A percentile compares a stretch with the other conserved stretches of the same genome.
Conservation (phyloP, 2,888 invertebrate genomes). For the Trachelus troglodyta region DNA sequence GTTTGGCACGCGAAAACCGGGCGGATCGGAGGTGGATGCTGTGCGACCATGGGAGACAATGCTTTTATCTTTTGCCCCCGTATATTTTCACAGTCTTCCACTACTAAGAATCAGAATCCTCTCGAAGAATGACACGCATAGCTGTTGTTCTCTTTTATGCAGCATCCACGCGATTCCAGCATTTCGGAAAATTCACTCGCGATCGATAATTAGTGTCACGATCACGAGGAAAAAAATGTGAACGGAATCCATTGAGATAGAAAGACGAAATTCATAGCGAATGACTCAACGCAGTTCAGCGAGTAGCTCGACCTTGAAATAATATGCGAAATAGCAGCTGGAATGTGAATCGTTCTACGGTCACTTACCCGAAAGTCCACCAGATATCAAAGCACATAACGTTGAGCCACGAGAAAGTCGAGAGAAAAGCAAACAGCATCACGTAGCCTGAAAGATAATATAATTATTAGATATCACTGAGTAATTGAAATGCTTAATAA, state of each 20-base stretch:
- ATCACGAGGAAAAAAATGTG: background rate
- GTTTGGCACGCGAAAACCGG: background rate
- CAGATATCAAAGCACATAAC: constrained; percentile 86
- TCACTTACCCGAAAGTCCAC: constrained; percentile 82
- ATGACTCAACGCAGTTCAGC: background rate
- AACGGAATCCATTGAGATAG: background rate
- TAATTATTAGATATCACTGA: background rate
- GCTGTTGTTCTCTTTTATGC: background rate
- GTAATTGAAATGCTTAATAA: background rate
- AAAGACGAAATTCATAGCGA: background rate
- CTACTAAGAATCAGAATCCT: background rate
- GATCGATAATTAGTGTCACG: background rate
- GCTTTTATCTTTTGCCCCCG: background rate
- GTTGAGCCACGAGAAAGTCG: constrained; percentile 82
- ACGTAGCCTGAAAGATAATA: constrained; percentile 71
- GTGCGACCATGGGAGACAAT: background rate
- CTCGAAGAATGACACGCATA: background rate
- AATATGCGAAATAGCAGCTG: background rate
- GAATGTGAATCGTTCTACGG: constrained; percentile 4
- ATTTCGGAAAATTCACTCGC: background rate
- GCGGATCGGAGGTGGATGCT: background rate
- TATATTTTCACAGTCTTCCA: background rate
- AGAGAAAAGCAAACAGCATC: constrained; percentile 76
- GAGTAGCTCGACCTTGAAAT: background rate
- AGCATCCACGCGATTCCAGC: background rate